Base-by-base conservation (phyloP, 2,888 invertebrate genomes). In the Andrena marginata region DNA sequence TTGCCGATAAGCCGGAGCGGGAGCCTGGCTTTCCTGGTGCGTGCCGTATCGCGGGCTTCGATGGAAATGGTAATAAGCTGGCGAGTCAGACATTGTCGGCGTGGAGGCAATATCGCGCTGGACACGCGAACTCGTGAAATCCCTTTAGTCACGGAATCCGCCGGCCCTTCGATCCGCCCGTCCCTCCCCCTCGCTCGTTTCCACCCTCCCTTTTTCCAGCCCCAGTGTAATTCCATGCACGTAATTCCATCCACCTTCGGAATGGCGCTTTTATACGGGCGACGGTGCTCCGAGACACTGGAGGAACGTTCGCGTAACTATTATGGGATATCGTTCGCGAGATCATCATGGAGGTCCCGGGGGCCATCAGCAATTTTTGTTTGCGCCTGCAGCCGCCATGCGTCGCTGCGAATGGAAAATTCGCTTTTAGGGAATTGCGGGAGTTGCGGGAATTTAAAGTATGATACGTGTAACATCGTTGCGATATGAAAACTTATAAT, bases 51-150 rank as follows among this genome's bases (percentile, higher is more conserved):
- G 73, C 62, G 8, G 54, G 23, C 51, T 76, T 71, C 82, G 80
- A 84, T 87, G 84, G 75, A 81, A 87, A 87, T 85, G 87, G 84
- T 87, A 87, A 87, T 87, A 86, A 86, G 86, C 80, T 51, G 65
- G 62, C 86, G 64, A 85, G 81, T 75, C 85, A 76, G 87, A 85
- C 85, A 68, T 81, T 42, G 77, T 42, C n/a, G 73, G 51, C 71
- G 71, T 74, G 54, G 73, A 54, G 64, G 81, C 60, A 35, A 71
- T 13, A 26, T 8, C 26, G 49, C 42, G 51, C 51, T 23, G 69
- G 76, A 82, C 87, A 87, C 87, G 87, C 87, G 54, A 86, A 60
- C 83, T 76, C 42, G 54, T 73, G 75, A 84, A 87, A 85, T 85
- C 87, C 83, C 77, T 85, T 86, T 71, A 85, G 86, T 87, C 87